These are phyloP conservation scores for Chrysaora quinquecirrha DNA, from an alignment of 30 jellyfish, hydroid and myxozoan species.

Conservation along the genomic window DNA sequence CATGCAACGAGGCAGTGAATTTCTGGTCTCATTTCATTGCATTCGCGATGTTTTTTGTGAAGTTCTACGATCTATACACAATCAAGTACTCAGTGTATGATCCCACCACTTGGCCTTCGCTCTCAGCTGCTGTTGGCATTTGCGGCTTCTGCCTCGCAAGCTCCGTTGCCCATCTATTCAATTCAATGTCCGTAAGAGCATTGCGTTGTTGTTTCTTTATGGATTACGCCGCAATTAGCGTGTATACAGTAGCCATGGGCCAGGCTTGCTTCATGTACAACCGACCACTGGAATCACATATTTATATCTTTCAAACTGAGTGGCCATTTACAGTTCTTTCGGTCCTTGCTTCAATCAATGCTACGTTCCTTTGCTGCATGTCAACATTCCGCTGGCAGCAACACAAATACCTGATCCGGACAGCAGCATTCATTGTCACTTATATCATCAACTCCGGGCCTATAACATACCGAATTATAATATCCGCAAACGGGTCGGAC, in stretches of 20 bases:
- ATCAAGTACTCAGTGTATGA: constrained; percentile 42
- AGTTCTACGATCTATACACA: constrained; percentile 44
- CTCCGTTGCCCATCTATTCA: constrained; percentile 90
- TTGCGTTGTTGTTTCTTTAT: constrained; percentile 84
- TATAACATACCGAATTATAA: constrained; percentile 60
- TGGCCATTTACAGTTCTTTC: constrained; percentile 55
- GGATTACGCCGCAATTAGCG: constrained; percentile 96
- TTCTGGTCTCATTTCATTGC: constrained; percentile 95
- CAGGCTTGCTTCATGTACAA: constrained; percentile 80
- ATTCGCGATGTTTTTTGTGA: constrained; percentile 43
- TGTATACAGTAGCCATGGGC: constrained; percentile 92
- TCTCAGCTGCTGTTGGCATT: constrained; percentile 82
- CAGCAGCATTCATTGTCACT: constrained; percentile 77
- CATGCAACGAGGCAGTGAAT: constrained; percentile 88
- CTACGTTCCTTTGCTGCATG: constrained; percentile 83
- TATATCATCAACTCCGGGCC: constrained; percentile 90
- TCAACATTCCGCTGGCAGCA: constrained; percentile 79
- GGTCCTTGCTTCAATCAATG: constrained; percentile 56
- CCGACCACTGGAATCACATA: constrained; percentile 64
- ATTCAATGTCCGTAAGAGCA: constrained; percentile 80
- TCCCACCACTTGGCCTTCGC: constrained; percentile 77
- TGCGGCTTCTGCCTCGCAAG: constrained; percentile 89
- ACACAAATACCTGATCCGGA: constrained; percentile 71
- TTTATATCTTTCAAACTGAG: constrained; percentile 17
- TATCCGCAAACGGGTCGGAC: constrained; percentile 50